Evolutionary conservation across 2,797 vertebrate species (phyloP), one percentile per base, ranked within the genome.

Genomic region (Cossypha polioptera): DNA sequence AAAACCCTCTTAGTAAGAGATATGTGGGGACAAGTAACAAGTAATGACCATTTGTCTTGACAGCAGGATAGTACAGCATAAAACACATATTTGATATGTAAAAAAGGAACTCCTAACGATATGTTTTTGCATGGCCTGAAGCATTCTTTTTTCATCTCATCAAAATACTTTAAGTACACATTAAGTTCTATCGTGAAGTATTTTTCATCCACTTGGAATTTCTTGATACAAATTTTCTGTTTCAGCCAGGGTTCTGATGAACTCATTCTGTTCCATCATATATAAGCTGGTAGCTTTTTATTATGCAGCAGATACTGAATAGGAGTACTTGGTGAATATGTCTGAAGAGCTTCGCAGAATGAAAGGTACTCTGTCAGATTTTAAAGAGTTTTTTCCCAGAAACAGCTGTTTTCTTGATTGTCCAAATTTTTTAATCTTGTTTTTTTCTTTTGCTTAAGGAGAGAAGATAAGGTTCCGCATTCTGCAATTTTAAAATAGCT

Each of bases 41-140:
- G 50, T 57, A 92, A 87, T 80, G 74, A 47, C 59, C n/a, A 0
- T 88, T 93, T 90, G 36, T 76, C 86, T 71, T 92, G 65, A 84
- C 69, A 91, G 38, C 38, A 81, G 59, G 38, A 63, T 90, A 91
- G 31, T 29, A 63, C 29, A 87, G 68, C 9, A 72, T 38, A 95
- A 94, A 78, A 40, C 55, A 87, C 33, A 84, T 75, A 93, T 92
- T 92, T 92, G 79, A 88, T 89, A 91, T 94, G 65, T 72, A 93
- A 90, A 88, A 62, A 47, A 90, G 29, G 19, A 92, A 36, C 16
- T 80, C 80, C 79, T 61, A 82, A 80, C 40, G 6, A 67, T 33
- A 31, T 65, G 28, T 3, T 91, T 92, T 80, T 88, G 24, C 36
- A 69, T 89, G 71, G 45, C 74, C 80, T 74, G 71, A 73, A 93